phyloP scores from a whole-genome alignment of 1,140 invertebrate species.

The Lepidurus packardi region DNA sequence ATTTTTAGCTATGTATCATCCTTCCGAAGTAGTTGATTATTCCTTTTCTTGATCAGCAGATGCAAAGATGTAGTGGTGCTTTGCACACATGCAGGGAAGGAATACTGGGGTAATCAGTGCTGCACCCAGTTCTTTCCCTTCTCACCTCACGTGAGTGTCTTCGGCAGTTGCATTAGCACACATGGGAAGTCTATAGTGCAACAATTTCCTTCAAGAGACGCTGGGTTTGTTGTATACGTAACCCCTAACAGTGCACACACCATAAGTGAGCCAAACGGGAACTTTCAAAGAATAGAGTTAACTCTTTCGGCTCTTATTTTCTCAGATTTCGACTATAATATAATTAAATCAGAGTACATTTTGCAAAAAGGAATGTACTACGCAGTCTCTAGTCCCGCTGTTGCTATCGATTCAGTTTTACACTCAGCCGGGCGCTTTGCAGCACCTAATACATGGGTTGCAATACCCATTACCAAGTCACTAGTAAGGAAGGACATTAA shows the following conservation, averaged over 20 bases:
- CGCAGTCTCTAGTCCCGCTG: neutral
- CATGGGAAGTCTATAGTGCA: neutral
- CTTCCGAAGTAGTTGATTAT: neutral
- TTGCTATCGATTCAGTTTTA: neutral
- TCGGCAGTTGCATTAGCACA: neutral
- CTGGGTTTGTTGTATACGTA: slow-evolving; percentile 22
- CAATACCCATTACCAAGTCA: neutral
- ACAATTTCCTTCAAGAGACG: neutral
- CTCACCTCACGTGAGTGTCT: neutral
- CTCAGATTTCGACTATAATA: slow-evolving; percentile 24
- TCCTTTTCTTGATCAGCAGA: neutral
- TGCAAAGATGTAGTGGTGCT: slow-evolving; percentile 23
- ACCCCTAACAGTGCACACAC: neutral
- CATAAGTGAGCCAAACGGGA: neutral
- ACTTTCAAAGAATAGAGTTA: neutral
- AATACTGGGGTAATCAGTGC: slow-evolving; percentile 23
- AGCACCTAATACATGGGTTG: neutral
- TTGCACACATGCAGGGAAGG: neutral
- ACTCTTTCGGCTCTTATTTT: neutral
- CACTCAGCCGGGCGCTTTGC: neutral
- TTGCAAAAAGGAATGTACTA: neutral
- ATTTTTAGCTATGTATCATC: neutral
- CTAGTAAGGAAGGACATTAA: neutral
- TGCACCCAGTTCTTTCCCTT: slow-evolving; percentile 18
- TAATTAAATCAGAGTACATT: slow-evolving; percentile 17